These are phyloP conservation scores for Drosophila nigromelanica DNA, from an alignment of 1,140 invertebrate species.

Conservation along the genomic window DNA sequence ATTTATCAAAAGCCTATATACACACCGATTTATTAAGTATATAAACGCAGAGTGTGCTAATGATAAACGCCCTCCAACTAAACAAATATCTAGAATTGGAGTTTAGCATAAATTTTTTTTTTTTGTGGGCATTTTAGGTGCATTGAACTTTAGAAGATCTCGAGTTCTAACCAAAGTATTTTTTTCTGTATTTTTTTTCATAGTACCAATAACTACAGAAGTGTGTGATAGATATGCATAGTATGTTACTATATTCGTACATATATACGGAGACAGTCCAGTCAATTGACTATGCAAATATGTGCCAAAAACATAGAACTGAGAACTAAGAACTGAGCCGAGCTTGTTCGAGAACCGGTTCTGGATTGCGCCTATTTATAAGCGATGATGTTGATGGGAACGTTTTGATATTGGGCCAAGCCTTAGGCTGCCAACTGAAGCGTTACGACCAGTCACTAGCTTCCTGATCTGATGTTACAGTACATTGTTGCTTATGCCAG, in stretches of 20 bases:
- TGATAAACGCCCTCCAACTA: not conserved
- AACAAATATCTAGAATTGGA: not conserved
- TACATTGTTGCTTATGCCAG: not conserved
- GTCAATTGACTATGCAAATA: slow-evolving; percentile 65
- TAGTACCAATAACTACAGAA: slow-evolving; percentile 19
- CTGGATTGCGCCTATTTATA: slow-evolving; percentile 41
- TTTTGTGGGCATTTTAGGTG: slow-evolving; percentile 9
- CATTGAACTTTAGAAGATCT: slow-evolving; percentile 24
- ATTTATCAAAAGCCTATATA: too few species aligned
- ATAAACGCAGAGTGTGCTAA: too few species aligned
- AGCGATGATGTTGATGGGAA: slow-evolving; percentile 53
- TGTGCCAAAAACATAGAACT: slow-evolving; percentile 51
- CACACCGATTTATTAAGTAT: not conserved
- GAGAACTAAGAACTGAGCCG: slow-evolving; percentile 9
- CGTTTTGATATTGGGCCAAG: slow-evolving; percentile 3
- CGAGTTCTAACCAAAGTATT: slow-evolving; percentile 1
- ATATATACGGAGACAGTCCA: slow-evolving; percentile 11
- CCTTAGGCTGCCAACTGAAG: not conserved
- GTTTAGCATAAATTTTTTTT: not conserved
- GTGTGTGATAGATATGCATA: not conserved
- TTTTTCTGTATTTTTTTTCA: slow-evolving; percentile 19
- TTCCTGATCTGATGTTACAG: slow-evolving; percentile 32
- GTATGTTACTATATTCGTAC: not conserved
- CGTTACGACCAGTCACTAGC: not conserved
- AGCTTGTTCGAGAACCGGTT: slow-evolving; percentile 34